Evolutionary conservation across 2,888 invertebrate species (phyloP).

Genomic region (Tipula lateralis): DNA sequence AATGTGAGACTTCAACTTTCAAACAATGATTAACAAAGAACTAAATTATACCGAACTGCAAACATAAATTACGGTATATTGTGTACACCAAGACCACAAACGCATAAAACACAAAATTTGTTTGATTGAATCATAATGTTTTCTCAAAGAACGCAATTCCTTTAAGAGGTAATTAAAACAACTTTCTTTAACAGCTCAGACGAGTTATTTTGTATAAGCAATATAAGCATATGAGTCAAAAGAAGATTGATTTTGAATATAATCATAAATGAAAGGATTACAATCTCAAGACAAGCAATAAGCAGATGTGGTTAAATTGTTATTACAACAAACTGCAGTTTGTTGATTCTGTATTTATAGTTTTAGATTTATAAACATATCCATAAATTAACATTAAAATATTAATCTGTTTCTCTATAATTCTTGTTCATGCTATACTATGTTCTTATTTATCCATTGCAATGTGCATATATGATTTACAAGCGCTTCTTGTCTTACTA

Average conservation of each 20-base stretch:
- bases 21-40: not conserved
- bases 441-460: not conserved
- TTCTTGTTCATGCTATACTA: not conserved
- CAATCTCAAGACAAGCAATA: not conserved
- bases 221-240: not conserved
- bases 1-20: not conserved
- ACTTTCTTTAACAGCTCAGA: not conserved
- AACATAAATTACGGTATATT: not conserved
- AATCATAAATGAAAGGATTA: not conserved
- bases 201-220: not conserved
- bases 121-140: not conserved
- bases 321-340: not conserved
- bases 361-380: not conserved
- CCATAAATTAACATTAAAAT: constrained; percentile 1
- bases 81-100: not conserved
- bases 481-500: not conserved
- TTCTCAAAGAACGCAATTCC: not conserved
- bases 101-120: not conserved
- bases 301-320: not conserved
- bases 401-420: not conserved
- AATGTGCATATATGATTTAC: not conserved
- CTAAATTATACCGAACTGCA: not conserved
- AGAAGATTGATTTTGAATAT: not conserved
- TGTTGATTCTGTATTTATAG: not conserved
- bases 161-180: not conserved